These are phyloP conservation scores for Anaspis maculata DNA, from an alignment of 2,888 invertebrate genomes.

Conservation along the genomic window DNA sequence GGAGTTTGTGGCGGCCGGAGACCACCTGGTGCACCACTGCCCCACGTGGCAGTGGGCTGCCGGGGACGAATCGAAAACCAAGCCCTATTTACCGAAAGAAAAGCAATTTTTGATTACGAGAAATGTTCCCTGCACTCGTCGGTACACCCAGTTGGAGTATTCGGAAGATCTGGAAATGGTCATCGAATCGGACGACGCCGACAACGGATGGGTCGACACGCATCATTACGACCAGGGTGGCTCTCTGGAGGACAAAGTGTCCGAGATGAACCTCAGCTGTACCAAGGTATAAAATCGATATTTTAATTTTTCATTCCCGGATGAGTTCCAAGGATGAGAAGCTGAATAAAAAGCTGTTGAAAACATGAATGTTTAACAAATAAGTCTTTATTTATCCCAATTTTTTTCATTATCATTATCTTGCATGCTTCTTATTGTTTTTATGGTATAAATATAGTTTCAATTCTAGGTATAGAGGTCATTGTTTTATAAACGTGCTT, in stretches of 20 bases:
- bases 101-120: constrained; percentile 96
- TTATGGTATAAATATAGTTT: no score
- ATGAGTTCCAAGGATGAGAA: background rate
- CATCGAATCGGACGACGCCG: constrained; percentile 77
- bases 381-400: no score
- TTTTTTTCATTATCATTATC: no score
- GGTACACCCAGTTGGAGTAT: constrained; percentile 95
- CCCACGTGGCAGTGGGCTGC: constrained; percentile 99
- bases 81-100: constrained; percentile 84
- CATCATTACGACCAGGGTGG: constrained; percentile 68
- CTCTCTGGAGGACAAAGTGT: constrained; percentile 66
- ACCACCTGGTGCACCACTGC: constrained; percentile 97
- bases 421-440: no score
- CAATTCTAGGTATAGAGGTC: no score
- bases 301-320: no score
- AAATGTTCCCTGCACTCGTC: constrained; percentile 92
- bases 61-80: constrained; percentile 83
- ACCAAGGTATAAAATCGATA: constrained; percentile 39
- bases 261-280: constrained; percentile 83
- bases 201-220: constrained; percentile 97
- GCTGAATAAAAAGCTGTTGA: no score
- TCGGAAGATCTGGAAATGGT: constrained; percentile 85
- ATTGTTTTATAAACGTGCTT: no score
- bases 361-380: no score
- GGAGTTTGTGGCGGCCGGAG: constrained; percentile 97